Conservation (phyloP, 2,888 invertebrate species). For the Leucophenga maculata region DNA sequence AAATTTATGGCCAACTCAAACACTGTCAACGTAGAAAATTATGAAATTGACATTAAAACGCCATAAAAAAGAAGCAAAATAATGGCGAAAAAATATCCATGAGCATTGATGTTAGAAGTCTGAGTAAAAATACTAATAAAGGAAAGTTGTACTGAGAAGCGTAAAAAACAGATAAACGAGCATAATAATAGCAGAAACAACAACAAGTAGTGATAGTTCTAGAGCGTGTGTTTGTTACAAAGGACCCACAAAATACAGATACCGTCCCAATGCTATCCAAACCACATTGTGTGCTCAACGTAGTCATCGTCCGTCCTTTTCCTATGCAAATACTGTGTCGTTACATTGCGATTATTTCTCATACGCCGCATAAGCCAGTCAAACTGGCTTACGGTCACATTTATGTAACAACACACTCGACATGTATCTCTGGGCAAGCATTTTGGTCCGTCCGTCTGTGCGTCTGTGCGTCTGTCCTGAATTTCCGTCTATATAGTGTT, state of each 20-base stretch:
- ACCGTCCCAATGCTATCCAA: too few species aligned
- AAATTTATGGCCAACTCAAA: constrained; percentile 37
- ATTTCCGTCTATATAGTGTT: constrained; percentile 18
- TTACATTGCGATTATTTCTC: background rate
- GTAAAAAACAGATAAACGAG: constrained; percentile 25
- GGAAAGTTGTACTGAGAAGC: background rate
- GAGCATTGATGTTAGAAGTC: constrained; percentile 40
- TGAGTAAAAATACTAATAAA: too few species aligned
- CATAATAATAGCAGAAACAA: background rate
- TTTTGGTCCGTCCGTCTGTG: background rate
- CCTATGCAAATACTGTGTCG: constrained; percentile 11
- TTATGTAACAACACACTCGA: too few species aligned
- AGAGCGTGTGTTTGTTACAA: too few species aligned
- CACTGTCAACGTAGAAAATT: constrained; percentile 23
- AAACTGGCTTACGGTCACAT: too few species aligned
- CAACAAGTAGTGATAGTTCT: background rate
- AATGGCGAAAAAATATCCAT: constrained; percentile 16
- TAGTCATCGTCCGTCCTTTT: background rate
- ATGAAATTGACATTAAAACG: constrained; percentile 46
- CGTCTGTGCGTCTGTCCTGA: constrained; percentile 13
- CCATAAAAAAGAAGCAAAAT: constrained; percentile 27
- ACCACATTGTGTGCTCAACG: background rate
- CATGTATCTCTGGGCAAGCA: too few species aligned
- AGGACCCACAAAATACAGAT: too few species aligned
- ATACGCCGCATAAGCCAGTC: background rate